phyloP scores from a whole-genome alignment of 2,113 vertebrate genomes.

The Psittacara wagleri region DNA sequence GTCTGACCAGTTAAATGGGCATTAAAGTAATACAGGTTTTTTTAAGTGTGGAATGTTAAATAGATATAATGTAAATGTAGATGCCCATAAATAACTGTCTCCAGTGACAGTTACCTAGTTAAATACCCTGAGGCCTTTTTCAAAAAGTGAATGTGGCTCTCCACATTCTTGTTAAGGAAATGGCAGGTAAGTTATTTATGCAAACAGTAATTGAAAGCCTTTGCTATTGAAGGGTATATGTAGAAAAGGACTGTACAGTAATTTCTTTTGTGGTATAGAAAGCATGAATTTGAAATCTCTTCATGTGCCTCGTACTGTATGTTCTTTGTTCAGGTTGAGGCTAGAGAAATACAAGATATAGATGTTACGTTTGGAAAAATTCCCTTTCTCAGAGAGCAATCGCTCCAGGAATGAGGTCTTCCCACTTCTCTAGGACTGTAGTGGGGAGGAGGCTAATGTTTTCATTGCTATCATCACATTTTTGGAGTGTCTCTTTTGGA shows the following conservation, averaged over 20 bases:
- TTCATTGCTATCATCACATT: not conserved
- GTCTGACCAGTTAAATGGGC: not conserved
- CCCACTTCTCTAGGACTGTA: not conserved
- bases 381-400: not conserved
- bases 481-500: not conserved
- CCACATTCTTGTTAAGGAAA: not conserved
- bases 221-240: not conserved
- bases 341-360: not conserved
- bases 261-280: not conserved
- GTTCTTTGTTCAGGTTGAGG: not conserved
- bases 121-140: not conserved
- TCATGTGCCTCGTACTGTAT: fast-evolving
- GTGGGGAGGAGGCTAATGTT: not conserved
- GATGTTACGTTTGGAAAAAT: not conserved
- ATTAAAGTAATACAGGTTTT: not conserved
- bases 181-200: not conserved
- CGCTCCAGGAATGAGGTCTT: not conserved
- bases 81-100: not conserved
- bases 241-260: not conserved
- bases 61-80: not conserved
- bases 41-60: not conserved
- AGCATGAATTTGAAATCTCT: not conserved
- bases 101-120: not conserved
- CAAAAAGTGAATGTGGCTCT: not conserved
- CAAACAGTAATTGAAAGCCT: not conserved